Base-by-base conservation (phyloP, 2,797 vertebrate genomes). In the Octomys mimax region DNA sequence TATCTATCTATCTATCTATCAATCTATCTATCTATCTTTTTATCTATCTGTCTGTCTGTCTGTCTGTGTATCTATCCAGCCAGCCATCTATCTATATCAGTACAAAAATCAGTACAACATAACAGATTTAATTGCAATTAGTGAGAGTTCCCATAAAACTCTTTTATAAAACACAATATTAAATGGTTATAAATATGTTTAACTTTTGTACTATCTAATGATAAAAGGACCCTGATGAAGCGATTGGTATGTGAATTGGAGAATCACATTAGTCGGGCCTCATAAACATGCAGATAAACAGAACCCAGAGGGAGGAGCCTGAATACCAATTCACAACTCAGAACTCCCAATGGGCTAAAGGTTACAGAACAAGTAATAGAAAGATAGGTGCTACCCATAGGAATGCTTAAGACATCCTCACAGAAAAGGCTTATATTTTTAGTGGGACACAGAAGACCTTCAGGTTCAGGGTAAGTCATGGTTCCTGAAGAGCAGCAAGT, bases 281-380 rank as follows among this genome's bases (percentile, higher is more conserved):
- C 16, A 64, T 28, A 70, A 22, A 4, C 61, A 2, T 33, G 13
- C 0, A 59, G 33, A 24, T 19, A 21, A 39, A 6, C 6, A 42
- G 28, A 84, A 7, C 6, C 3, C 28, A 13, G 49, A 61, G 11
- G 3, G 2, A 31, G 16, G 78, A 52, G 42, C 22, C 31, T 26
- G 59, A 39, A 42, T 11, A 36, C 22, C 70, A 33, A 14, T 26
- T 88, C 21, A 46, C 14, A 80, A 75, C 36, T 42, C 54, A 39
- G 42, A 22, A 71, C 11, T 73, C 7, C 57, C 2, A 3, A 2
- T 14, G 3, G 1, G 4, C 2, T 16, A 7, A 59, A 24, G 1
- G 78, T 39, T n/a, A 26, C 46, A 52, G 46, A 22, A 7, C 8
- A 4, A 11, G 3, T 3, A 26, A 36, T 39, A 73, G 21, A 83